A percentile compares a stretch with the other conserved stretches of the same genome.
phyloP scores from a whole-genome alignment of 1,140 invertebrate genomes.

The Triops longicaudatus region DNA sequence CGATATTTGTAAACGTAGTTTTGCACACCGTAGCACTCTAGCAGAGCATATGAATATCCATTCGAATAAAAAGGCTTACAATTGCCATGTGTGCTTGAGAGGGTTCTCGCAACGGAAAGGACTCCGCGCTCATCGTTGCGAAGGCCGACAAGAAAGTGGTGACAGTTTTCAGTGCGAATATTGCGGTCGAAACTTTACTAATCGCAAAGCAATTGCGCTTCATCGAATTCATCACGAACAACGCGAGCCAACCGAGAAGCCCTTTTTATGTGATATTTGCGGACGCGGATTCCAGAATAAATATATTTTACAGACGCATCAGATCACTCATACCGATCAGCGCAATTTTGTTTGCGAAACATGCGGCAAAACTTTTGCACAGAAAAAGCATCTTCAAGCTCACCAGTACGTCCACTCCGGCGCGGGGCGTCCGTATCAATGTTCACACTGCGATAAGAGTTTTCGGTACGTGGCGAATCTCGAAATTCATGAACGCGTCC shows the following conservation, averaged over 20 bases:
- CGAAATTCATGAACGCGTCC: conserved; percentile 42
- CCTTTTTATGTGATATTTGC: conserved; percentile 35
- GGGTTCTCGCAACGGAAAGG: conserved; percentile 33
- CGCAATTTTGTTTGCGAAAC: conserved; percentile 31
- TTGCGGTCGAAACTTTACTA: conserved; percentile 25
- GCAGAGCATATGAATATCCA: conserved; percentile 34
- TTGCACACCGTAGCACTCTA: conserved; percentile 23
- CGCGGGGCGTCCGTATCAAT: conserved; percentile 40
- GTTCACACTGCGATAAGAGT: conserved; percentile 44
- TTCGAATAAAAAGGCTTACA: conserved; percentile 32
- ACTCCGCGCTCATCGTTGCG: conserved; percentile 32
- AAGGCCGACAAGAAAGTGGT: not conserved
- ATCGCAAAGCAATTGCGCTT: conserved; percentile 25
- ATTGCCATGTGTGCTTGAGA: conserved; percentile 35
- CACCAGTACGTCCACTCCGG: conserved; percentile 31
- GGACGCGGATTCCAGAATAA: conserved; percentile 33
- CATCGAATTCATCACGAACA: conserved; percentile 27
- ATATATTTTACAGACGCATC: conserved; percentile 33
- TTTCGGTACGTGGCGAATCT: conserved; percentile 37
- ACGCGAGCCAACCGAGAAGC: conserved; percentile 29
- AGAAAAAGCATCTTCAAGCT: conserved; percentile 31
- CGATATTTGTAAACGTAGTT: conserved; percentile 22
- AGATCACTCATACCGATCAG: conserved; percentile 33
- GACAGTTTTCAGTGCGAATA: conserved; percentile 26
- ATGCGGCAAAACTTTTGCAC: conserved; percentile 31